Evolutionary conservation across 2,113 vertebrate species (phyloP).

Genomic region (Eptesicus fuscus): DNA sequence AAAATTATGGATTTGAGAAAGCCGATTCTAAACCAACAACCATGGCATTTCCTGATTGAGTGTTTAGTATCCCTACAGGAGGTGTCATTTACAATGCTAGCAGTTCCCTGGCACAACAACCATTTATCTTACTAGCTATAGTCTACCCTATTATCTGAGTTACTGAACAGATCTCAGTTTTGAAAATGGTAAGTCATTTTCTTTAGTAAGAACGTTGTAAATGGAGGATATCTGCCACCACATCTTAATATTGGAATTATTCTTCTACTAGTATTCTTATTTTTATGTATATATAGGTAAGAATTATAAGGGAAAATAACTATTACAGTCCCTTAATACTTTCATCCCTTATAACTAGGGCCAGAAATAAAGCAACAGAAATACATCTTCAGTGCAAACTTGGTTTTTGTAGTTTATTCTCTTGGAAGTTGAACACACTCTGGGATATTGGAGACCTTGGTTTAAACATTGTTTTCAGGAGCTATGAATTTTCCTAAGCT

Average conservation of each 20-base stretch:
- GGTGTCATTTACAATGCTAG: neutral
- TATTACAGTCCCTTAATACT: neutral
- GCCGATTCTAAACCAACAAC: neutral
- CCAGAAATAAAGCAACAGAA: neutral
- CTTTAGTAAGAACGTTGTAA: neutral
- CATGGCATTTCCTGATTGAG: slow-evolving; percentile 26
- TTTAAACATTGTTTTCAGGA: neutral
- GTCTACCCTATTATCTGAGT: slow-evolving; percentile 11
- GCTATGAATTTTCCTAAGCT: neutral
- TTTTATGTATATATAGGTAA: neutral
- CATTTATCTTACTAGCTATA: slow-evolving; percentile 18
- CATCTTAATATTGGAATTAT: neutral
- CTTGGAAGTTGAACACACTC: neutral
- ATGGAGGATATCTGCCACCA: neutral
- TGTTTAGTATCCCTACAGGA: neutral
- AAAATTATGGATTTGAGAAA: slow-evolving; percentile 41
- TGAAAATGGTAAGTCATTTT: slow-evolving; percentile 34
- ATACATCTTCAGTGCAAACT: neutral
- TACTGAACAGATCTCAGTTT: neutral
- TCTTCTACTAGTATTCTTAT: neutral
- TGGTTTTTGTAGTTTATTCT: neutral
- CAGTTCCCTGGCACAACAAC: neutral
- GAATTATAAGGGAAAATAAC: neutral
- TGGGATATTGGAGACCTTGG: neutral
- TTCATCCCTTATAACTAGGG: neutral